Evolutionary conservation across 1,140 invertebrate genomes (phyloP).

Genomic region (Ceratina calcarata): DNA sequence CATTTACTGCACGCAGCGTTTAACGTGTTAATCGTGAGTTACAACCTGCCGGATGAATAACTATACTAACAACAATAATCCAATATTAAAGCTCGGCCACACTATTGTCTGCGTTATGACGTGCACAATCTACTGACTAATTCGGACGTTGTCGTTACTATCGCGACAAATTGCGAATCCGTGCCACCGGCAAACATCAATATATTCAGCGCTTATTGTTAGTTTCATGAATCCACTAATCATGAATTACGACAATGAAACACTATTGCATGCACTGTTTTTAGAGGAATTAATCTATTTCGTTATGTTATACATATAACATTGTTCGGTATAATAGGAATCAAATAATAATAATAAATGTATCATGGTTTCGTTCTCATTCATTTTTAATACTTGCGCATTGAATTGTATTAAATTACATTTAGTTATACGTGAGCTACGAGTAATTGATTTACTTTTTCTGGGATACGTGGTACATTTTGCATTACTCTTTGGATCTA

Average conservation of each 20-base stretch:
- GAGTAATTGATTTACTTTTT: too few species aligned
- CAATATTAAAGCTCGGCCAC: background rate
- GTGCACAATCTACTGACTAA: slow-evolving; percentile 8
- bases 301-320: too few species aligned
- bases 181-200: background rate
- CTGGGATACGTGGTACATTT: too few species aligned
- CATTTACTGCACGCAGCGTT: background rate
- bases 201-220: background rate
- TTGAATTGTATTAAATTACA: too few species aligned
- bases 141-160: background rate
- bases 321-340: too few species aligned
- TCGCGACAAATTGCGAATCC: background rate
- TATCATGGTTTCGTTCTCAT: background rate
- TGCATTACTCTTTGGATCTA: too few species aligned
- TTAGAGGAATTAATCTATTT: background rate
- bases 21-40: slow-evolving; percentile 12
- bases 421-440: background rate
- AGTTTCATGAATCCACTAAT: background rate
- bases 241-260: background rate
- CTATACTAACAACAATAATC: slow-evolving; percentile 20
- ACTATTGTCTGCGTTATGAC: slow-evolving; percentile 10
- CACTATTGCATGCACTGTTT: too few species aligned
- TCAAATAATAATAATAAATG: too few species aligned
- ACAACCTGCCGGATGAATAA: slow-evolving; percentile 6
- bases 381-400: background rate